phyloP scores from a whole-genome alignment of 2,888 invertebrate species.

The Leptopterna dolabrata region DNA sequence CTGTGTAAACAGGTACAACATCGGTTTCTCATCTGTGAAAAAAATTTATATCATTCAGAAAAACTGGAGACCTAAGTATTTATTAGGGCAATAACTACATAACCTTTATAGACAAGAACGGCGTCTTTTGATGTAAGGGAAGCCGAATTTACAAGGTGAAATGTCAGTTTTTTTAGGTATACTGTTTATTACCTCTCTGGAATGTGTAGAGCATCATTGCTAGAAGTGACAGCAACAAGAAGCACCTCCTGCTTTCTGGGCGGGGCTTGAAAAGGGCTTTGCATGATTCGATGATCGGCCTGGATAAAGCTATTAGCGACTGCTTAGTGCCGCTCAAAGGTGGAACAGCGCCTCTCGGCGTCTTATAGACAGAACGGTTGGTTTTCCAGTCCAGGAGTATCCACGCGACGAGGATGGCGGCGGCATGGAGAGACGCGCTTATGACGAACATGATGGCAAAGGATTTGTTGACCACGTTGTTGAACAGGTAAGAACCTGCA shows the following conservation, averaged over 20 bases:
- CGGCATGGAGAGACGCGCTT: conserved; percentile 73
- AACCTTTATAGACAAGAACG: no score
- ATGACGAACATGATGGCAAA: conserved; percentile 80
- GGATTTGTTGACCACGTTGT: conserved; percentile 72
- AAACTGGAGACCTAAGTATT: no score
- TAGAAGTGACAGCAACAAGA: conserved; percentile 76
- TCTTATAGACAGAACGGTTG: background rate
- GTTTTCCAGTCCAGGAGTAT: conserved; percentile 53
- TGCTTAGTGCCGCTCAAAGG: conserved; percentile 68
- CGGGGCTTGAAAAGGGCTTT: conserved; percentile 71
- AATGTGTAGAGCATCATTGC: conserved; percentile 85
- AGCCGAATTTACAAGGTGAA: no score
- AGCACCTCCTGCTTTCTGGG: conserved; percentile 71
- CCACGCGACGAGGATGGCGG: conserved; percentile 74
- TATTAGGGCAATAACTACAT: no score
- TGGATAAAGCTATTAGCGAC: conserved; percentile 70
- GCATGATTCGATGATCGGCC: background rate
- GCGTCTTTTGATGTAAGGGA: no score
- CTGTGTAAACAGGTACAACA: conserved; percentile 80
- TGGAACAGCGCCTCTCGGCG: background rate
- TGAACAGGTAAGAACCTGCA: conserved; percentile 76
- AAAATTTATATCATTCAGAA: no score
- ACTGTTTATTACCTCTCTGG: conserved; percentile 73
- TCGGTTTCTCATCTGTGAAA: conserved; percentile 79
- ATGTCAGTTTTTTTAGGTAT: no score